phyloP scores from a whole-genome alignment of 2,113 vertebrate genomes.

The Mohoua ochrocephala region DNA sequence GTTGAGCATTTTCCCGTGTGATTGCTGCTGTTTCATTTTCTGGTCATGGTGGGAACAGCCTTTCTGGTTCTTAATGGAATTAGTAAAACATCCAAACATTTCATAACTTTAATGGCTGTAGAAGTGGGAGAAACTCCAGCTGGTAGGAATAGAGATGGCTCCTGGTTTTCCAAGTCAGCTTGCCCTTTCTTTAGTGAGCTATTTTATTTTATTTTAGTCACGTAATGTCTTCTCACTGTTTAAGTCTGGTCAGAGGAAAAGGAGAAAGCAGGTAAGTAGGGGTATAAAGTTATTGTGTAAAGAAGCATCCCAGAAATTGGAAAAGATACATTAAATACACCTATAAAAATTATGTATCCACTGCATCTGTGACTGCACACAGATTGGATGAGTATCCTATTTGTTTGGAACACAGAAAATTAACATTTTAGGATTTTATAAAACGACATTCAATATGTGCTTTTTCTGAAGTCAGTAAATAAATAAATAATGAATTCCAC shows the following conservation, averaged over 20 bases:
- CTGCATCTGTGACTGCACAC: background rate
- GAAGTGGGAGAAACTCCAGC: slow-evolving; percentile 51
- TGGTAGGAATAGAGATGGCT: slow-evolving; percentile 28
- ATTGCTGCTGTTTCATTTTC: slow-evolving; percentile 51
- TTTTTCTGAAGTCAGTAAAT: background rate
- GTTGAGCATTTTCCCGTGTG: slow-evolving; percentile 50
- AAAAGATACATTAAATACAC: background rate
- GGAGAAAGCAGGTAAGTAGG: background rate
- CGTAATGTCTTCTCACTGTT: background rate
- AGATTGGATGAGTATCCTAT: background rate
- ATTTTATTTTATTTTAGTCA: background rate
- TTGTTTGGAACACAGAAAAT: background rate
- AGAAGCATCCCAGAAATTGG: background rate
- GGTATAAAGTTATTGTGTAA: background rate
- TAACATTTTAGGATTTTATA: background rate
- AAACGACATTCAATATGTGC: background rate
- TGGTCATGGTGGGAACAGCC: slow-evolving; percentile 50
- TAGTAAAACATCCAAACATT: slow-evolving; percentile 60
- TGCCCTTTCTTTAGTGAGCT: background rate
- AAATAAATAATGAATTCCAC: background rate
- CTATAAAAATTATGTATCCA: background rate
- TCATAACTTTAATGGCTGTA: slow-evolving; percentile 47
- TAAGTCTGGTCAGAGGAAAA: background rate
- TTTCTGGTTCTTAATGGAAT: slow-evolving; percentile 64
- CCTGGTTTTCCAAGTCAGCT: slow-evolving; percentile 3